These are phyloP conservation scores for Intellagama lesueurii DNA, from an alignment of 2,797 vertebrate species.

Conservation along the genomic window DNA sequence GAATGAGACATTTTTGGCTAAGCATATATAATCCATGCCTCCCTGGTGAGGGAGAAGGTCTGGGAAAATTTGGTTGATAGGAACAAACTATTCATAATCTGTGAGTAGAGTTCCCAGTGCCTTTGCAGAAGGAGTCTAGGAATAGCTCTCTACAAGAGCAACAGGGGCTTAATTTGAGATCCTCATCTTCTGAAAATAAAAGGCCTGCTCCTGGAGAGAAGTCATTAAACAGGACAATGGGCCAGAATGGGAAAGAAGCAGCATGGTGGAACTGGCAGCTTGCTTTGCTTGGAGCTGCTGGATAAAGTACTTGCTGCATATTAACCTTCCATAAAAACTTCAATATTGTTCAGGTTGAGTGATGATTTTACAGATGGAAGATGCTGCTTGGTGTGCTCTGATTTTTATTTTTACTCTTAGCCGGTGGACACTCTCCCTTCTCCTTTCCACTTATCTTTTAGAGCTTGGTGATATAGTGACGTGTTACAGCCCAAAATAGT, in stretches of 20 bases:
- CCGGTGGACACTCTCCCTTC: neutral
- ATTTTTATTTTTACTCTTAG: neutral
- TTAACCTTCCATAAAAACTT: neutral
- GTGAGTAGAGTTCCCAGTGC: neutral
- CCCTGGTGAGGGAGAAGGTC: neutral
- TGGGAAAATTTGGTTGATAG: neutral
- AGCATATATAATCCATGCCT: neutral
- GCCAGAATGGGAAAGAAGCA: neutral
- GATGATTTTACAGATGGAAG: neutral
- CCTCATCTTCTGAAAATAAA: neutral
- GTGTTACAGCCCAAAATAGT: neutral
- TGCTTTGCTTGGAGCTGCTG: neutral
- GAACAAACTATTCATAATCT: neutral
- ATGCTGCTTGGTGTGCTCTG: neutral
- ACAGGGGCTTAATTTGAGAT: neutral
- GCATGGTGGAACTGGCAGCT: neutral
- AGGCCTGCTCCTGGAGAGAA: neutral
- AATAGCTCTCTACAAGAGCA: constrained; percentile 7
- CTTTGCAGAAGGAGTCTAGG: neutral
- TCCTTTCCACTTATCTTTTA: neutral
- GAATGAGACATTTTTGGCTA: neutral
- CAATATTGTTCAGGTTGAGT: neutral
- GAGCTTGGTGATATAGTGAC: neutral
- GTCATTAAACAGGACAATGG: neutral
- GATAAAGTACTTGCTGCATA: neutral